Evolutionary conservation across 64 coral and sea anemone species (phyloP).

Genomic region (Stichodactyla helianthus): DNA sequence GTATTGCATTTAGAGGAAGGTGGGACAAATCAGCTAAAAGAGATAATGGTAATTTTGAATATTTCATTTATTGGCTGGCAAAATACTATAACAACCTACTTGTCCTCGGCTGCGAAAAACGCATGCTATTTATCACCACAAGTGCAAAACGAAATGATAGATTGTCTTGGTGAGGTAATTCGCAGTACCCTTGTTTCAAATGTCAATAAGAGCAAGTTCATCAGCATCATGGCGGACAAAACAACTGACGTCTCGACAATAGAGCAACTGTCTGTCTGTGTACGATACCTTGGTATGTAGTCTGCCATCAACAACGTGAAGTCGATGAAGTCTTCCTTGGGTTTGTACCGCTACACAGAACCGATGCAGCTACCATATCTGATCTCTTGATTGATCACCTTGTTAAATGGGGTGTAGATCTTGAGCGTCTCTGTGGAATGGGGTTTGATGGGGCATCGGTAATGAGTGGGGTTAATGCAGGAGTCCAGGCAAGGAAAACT

Average conservation of each 20-base stretch:
- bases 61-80: constrained; percentile 52
- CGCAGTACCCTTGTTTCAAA: constrained; percentile 42
- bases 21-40: constrained; percentile 39
- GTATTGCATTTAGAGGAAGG: constrained; percentile 57
- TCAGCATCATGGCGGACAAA: constrained; percentile 61
- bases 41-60: constrained; percentile 64
- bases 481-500: constrained; percentile 57
- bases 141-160: constrained; percentile 70
- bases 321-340: constrained; percentile 44
- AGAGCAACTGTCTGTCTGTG: constrained; percentile 52
- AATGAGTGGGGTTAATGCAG: constrained; percentile 37
- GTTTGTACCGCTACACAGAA: constrained; percentile 58
- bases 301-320: constrained; percentile 18
- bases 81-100: constrained; percentile 50
- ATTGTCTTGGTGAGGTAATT: constrained; percentile 48
- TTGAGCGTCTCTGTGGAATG: constrained; percentile 49
- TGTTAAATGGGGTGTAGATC: constrained; percentile 44
- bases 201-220: constrained; percentile 43
- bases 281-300: constrained; percentile 34
- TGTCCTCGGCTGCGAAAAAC: constrained; percentile 41
- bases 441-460: constrained; percentile 43
- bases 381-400: constrained; percentile 46
- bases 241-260: constrained; percentile 44
- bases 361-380: constrained; percentile 60
- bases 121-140: constrained; percentile 51